phyloP scores from a whole-genome alignment of 1,140 invertebrate species.

The Linepithema humile region DNA sequence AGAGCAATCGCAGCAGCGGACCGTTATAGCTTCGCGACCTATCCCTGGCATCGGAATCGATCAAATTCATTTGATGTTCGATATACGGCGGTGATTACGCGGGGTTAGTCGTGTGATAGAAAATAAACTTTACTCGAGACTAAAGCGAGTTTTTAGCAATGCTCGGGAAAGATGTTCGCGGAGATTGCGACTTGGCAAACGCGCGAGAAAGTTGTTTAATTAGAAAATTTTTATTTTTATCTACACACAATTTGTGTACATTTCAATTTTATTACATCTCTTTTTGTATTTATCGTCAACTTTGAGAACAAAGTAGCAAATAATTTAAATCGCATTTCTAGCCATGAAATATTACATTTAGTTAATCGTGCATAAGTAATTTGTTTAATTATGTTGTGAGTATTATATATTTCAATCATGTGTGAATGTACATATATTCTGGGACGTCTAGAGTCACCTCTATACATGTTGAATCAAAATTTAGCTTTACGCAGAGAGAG shows the following conservation, averaged over 20 bases:
- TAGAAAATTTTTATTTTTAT: not conserved
- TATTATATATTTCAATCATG: no score
- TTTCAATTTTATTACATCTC: no score
- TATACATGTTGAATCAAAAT: no score
- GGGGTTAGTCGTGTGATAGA: conserved; percentile 18
- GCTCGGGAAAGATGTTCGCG: not conserved
- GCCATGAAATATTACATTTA: no score
- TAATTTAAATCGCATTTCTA: no score
- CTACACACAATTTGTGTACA: no score
- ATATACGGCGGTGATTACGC: conserved; percentile 29
- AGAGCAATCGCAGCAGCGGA: not conserved
- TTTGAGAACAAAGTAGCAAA: no score
- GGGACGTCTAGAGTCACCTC: no score
- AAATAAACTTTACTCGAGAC: conserved; percentile 35
- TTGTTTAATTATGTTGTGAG: no score
- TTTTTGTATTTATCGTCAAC: not conserved
- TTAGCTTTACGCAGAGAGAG: no score
- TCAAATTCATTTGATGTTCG: conserved; percentile 48
- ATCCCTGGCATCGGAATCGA: conserved; percentile 22
- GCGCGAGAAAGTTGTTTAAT: not conserved
- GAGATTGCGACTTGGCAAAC: not conserved
- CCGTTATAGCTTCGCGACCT: conserved; percentile 31
- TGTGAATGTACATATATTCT: no score
- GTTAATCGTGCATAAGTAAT: no score
- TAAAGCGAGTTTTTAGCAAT: not conserved